Evolutionary conservation across 2,113 vertebrate genomes (phyloP).

Genomic region (Gymnorhina tibicen): DNA sequence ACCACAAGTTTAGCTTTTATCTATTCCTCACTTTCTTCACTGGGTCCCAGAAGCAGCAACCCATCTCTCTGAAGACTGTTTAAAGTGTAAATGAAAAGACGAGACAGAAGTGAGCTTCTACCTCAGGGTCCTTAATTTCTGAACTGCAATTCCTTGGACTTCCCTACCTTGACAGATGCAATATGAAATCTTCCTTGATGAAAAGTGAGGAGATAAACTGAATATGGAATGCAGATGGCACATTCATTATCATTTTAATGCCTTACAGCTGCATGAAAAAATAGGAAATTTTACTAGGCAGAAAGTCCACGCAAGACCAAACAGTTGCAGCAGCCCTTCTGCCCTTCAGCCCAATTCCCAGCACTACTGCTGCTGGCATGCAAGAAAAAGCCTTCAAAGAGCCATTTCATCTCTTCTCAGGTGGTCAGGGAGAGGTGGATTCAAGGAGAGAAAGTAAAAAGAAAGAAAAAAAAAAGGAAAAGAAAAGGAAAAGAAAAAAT

Average conservation of each 20-base stretch:
- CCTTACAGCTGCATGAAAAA: constrained; percentile 37
- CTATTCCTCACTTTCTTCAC: constrained; percentile 55
- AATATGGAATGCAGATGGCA: constrained; percentile 42
- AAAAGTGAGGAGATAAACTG: constrained; percentile 60
- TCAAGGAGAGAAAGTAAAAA: background rate
- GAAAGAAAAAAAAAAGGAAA: too few species aligned
- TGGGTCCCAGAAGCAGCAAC: constrained; percentile 37
- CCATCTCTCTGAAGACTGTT: constrained; percentile 56
- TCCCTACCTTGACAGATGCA: constrained; percentile 65
- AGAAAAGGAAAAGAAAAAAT: background rate
- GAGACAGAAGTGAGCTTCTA: constrained; percentile 53
- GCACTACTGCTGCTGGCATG: background rate
- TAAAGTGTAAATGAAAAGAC: constrained; percentile 73
- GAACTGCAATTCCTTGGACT: constrained; percentile 63
- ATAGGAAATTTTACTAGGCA: background rate
- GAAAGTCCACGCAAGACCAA: background rate
- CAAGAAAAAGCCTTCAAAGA: background rate
- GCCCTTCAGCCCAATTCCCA: background rate
- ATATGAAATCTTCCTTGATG: constrained; percentile 63
- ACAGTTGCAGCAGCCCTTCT: background rate
- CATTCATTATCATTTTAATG: constrained; percentile 71
- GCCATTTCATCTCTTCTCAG: background rate
- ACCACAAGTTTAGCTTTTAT: constrained; percentile 62
- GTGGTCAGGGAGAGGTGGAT: background rate
- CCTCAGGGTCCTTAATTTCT: constrained; percentile 71